These are phyloP conservation scores for Athalia cordata DNA, from an alignment of 2,888 invertebrate species.

Conservation along the genomic window DNA sequence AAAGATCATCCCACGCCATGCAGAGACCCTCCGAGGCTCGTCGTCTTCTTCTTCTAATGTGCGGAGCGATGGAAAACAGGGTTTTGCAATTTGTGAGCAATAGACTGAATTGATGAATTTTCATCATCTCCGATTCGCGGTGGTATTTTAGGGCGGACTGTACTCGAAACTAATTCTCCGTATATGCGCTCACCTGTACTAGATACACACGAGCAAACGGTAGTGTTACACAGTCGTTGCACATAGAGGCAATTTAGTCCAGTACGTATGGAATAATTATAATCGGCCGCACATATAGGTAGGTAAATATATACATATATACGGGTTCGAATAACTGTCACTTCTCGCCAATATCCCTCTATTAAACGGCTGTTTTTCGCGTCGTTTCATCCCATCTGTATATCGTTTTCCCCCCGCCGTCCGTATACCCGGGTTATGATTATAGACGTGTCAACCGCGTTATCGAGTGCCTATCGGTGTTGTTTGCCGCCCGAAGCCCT, in stretches of 20 bases:
- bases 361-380: conserved; percentile 64
- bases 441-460: conserved; percentile 38
- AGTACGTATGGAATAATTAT: conserved; percentile 61
- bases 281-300: conserved; percentile 52
- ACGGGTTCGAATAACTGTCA: conserved; percentile 41
- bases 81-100: too few species aligned
- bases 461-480: conserved; percentile 41
- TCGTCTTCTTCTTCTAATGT: too few species aligned
- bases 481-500: conserved; percentile 8
- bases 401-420: background rate
- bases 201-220: background rate
- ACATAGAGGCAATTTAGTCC: conserved; percentile 59
- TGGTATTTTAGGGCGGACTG: conserved; percentile 8
- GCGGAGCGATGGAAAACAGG: too few species aligned
- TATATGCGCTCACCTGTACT: background rate
- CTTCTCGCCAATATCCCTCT: conserved; percentile 63
- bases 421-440: conserved; percentile 4
- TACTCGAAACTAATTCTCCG: background rate
- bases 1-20: too few species aligned
- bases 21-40: too few species aligned
- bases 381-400: conserved; percentile 55
- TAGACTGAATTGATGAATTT: too few species aligned
- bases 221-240: conserved; percentile 25
- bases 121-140: too few species aligned
- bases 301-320: background rate